phyloP scores from a whole-genome alignment of 2,113 vertebrate genomes.

The Petrocephalus microphthalmus region DNA sequence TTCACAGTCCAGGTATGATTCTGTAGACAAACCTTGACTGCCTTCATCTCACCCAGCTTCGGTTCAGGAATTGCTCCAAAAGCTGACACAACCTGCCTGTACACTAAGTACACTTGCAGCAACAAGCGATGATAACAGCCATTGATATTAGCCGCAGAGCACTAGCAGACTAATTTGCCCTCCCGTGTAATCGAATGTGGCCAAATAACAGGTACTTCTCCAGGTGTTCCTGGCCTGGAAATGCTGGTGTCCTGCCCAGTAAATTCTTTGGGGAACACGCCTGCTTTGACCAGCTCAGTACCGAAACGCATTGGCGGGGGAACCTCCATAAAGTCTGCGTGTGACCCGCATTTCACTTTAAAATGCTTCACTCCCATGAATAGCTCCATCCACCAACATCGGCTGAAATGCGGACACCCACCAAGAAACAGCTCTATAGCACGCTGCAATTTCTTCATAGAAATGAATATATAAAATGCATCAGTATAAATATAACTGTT shows the following conservation, averaged over 20 bases:
- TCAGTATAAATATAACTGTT: background rate
- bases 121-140: background rate
- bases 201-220: background rate
- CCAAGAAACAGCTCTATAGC: background rate
- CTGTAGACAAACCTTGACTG: background rate
- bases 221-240: background rate
- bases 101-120: background rate
- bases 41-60: background rate
- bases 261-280: background rate
- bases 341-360: background rate
- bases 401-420: background rate
- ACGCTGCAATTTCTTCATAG: background rate
- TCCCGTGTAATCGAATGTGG: background rate
- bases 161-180: background rate
- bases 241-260: background rate
- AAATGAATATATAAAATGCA: background rate
- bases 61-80: background rate
- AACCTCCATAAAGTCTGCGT: background rate
- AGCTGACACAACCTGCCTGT: background rate
- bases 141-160: slow-evolving; percentile 2
- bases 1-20: background rate
- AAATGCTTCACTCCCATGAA: background rate
- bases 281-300: background rate
- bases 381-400: background rate
- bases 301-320: background rate